A percentile compares a stretch with the other conserved stretches of the same genome.
Conservation (phyloP, 2,797 vertebrate genomes). For the Denticeps clupeoides region DNA sequence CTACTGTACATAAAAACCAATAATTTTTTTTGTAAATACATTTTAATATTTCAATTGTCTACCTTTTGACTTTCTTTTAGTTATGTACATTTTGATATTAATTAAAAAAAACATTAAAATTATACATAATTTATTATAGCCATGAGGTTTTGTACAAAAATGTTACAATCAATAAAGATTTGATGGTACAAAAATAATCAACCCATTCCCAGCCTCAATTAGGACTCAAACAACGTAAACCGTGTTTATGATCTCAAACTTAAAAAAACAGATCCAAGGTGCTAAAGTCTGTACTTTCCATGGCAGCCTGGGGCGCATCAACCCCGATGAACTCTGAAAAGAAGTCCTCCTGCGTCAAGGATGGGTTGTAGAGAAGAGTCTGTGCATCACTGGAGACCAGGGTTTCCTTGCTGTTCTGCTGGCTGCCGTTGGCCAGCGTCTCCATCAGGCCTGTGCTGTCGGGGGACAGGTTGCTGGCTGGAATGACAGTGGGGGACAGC, state of each 20-base stretch:
- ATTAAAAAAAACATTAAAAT: too few relatives aligned
- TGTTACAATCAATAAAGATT: too few relatives aligned
- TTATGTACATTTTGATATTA: too few relatives aligned
- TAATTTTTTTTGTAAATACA: too few relatives aligned
- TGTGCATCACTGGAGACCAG: slow-evolving; percentile 11
- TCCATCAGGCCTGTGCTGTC: slow-evolving; percentile 59
- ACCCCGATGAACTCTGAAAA: slow-evolving; percentile 71
- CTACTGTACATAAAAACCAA: too few relatives aligned
- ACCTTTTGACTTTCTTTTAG: too few relatives aligned
- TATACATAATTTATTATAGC: too few relatives aligned
- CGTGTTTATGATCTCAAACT: slow-evolving; percentile 13
- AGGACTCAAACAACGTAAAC: too few relatives aligned
- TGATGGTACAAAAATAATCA: too few relatives aligned
- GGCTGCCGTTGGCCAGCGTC: slow-evolving; percentile 24
- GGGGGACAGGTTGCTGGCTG: slow-evolving; percentile 51
- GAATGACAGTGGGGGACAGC: slow-evolving; percentile 60
- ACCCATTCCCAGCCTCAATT: too few relatives aligned
- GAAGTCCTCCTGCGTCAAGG: slow-evolving; percentile 47
- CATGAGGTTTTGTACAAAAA: too few relatives aligned
- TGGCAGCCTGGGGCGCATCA: slow-evolving; percentile 38
- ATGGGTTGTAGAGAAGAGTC: slow-evolving; percentile 19
- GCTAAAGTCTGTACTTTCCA: slow-evolving; percentile 58
- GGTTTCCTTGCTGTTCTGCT: slow-evolving; percentile 12
- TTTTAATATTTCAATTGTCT: too few relatives aligned
- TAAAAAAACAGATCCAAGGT: slow-evolving; percentile 69